Evolutionary conservation across 2,797 vertebrate species (phyloP).

Genomic region (Peromyscus aztecus): DNA sequence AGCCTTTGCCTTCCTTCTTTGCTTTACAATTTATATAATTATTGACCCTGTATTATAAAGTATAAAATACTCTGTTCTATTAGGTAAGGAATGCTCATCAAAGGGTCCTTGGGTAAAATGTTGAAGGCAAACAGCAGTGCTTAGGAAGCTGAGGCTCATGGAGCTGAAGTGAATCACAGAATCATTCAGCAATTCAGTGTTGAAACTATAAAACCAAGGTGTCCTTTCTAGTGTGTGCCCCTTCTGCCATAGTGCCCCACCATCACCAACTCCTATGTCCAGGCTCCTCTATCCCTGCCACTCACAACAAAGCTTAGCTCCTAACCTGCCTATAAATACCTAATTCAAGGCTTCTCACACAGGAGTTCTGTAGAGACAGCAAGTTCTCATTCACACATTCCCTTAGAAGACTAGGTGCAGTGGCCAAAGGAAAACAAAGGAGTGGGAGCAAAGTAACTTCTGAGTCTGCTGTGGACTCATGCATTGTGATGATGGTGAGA

Average conservation of each 20-base stretch:
- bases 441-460: neutral
- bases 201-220: neutral
- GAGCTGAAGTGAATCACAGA: neutral
- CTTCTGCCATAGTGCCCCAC: neutral
- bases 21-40: constrained; percentile 18
- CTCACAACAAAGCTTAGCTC: neutral
- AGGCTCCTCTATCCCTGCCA: neutral
- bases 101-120: neutral
- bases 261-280: neutral
- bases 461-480: neutral
- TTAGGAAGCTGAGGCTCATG: neutral
- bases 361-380: neutral
- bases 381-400: neutral
- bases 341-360: neutral
- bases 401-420: neutral
- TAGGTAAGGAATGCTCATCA: neutral
- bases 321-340: neutral
- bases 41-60: neutral
- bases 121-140: neutral
- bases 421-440: neutral
- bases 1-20: neutral
- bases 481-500: neutral
- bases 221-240: neutral
- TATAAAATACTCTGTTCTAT: neutral
- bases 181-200: neutral